These are phyloP conservation scores for Resseliella maxima DNA, from an alignment of 2,888 invertebrate species.

Conservation along the genomic window DNA sequence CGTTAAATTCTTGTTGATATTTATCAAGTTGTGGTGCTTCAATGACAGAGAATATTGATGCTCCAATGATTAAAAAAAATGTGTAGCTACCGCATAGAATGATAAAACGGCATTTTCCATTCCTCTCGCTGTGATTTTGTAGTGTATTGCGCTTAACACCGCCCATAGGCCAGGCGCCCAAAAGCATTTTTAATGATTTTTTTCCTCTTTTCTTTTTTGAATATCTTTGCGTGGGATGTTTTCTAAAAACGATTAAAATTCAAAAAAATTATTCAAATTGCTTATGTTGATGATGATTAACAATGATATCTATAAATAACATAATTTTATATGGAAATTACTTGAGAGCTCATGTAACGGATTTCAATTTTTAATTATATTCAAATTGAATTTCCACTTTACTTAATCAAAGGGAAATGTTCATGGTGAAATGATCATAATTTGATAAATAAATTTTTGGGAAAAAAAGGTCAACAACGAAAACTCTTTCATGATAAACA, in stretches of 20 bases:
- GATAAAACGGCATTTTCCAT: slow-evolving; percentile 66
- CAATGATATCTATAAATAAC: no score
- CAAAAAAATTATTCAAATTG: neutral
- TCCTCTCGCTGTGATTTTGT: slow-evolving; percentile 61
- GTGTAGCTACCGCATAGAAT: slow-evolving; percentile 69
- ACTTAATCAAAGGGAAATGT: neutral
- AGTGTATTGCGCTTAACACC: slow-evolving; percentile 61
- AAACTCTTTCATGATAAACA: neutral
- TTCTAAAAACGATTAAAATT: neutral
- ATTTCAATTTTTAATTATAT: no score
- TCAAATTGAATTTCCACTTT: no score
- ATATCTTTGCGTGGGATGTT: neutral
- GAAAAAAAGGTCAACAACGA: neutral
- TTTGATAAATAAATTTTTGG: neutral
- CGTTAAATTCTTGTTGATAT: slow-evolving; percentile 70
- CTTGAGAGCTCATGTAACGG: no score
- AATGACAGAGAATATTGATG: slow-evolving; percentile 82
- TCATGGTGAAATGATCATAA: neutral
- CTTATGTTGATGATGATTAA: neutral
- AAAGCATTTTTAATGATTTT: slow-evolving; percentile 60
- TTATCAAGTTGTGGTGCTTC: slow-evolving; percentile 78
- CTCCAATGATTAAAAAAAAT: slow-evolving; percentile 77
- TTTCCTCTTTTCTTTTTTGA: neutral
- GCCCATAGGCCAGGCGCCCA: slow-evolving; percentile 64
- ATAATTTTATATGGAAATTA: no score